These are phyloP conservation scores for Cistogaster globosa DNA, from an alignment of 2,888 invertebrate genomes.

Conservation along the genomic window DNA sequence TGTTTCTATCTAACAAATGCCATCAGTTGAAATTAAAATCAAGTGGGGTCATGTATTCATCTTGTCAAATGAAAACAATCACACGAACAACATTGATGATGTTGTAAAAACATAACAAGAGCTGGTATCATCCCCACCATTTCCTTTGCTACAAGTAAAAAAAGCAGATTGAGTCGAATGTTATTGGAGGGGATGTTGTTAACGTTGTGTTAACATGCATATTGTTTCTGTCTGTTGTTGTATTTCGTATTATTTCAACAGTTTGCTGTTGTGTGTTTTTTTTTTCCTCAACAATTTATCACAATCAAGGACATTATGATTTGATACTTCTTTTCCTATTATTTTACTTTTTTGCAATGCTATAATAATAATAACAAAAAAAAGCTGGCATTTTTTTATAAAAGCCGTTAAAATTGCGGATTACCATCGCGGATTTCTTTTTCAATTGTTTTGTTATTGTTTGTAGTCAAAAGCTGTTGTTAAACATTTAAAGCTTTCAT, in stretches of 20 bases:
- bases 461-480: constrained; percentile 16
- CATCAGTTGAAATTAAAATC: constrained; percentile 72
- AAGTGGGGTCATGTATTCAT: constrained; percentile 72
- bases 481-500: constrained; percentile 46
- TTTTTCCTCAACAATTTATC: constrained; percentile 66
- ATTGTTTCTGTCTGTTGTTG: constrained; percentile 64
- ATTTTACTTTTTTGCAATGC: constrained; percentile 66
- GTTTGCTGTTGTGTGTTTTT: constrained; percentile 68
- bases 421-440: constrained; percentile 81
- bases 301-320: constrained; percentile 71
- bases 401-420: constrained; percentile 82
- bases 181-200: constrained; percentile 50
- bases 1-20: constrained; percentile 68
- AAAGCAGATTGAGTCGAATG: neutral
- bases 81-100: constrained; percentile 54
- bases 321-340: constrained; percentile 32
- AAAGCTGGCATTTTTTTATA: constrained; percentile 72
- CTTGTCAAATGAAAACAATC: constrained; percentile 49
- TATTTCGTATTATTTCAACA: constrained; percentile 71
- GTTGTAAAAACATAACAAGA: constrained; percentile 25
- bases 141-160: neutral
- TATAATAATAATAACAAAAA: constrained; percentile 66
- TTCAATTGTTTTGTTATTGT: constrained; percentile 52
- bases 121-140: constrained; percentile 34
- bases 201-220: constrained; percentile 70